Evolutionary conservation across 2,113 vertebrate genomes (phyloP), one percentile per base, ranked within the genome.

Genomic region (Aptenodytes forsteri): DNA sequence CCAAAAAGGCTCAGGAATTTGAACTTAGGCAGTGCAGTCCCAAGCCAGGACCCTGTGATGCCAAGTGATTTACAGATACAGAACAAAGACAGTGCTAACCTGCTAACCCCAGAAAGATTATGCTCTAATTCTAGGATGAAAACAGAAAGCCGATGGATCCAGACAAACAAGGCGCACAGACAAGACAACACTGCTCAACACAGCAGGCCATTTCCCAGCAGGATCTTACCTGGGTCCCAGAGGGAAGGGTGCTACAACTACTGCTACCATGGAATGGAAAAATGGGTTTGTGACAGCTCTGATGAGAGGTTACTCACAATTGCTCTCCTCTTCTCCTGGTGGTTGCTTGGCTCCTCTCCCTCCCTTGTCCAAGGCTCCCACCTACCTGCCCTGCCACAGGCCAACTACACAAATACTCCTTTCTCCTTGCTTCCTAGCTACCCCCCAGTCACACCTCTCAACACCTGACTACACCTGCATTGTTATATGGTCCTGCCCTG

Each of bases 141-240:
- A 94, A 96, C 93, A 93, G 82, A 97, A 96, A 97, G 95, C 96
- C 88, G 90, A 83, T 83, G 93, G 75, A 96, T 90, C 54, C 58
- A 95, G 95, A 94, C 97, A 96, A 90, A 94, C 78, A 88, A 93
- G 50, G 32, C 0, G 5, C 96, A 94, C 78, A 77, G 75, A 97
- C 90, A 94, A 30, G 93, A 97, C 95, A 96, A 96, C 95, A 93
- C 26, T 76, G 96, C 91, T 93, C 80, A 83, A 91, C 80, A 93
- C 30, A 90, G 95, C 85, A 94, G 71, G 90, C 87, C 87, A 72
- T 90, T 83, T 92, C 89, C 81, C 87, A 96, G 77, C 66, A 93
- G 89, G 92, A 94, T 87, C 97, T 96, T 96, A 97, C 89, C 95
- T 93, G 70, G 54, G 56, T 97, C 69, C 89, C 56, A 86, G 56